phyloP scores from a whole-genome alignment of 1,140 invertebrate species.

The Ectropis grisescens region DNA sequence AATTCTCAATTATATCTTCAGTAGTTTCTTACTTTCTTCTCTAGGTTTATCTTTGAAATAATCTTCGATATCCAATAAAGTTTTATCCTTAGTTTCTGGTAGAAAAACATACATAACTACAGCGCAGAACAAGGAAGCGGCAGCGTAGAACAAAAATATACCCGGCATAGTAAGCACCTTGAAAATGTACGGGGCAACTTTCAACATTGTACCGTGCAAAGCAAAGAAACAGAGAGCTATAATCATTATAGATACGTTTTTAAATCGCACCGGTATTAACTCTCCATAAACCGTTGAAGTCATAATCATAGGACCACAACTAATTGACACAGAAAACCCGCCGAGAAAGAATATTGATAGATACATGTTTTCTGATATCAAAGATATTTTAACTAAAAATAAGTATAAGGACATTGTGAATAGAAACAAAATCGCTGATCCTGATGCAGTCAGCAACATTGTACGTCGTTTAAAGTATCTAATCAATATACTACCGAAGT shows the following conservation, averaged over 20 bases:
- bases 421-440: slow-evolving; percentile 12
- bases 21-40: too few species aligned
- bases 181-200: slow-evolving; percentile 16
- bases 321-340: slow-evolving; percentile 12
- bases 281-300: slow-evolving; percentile 7
- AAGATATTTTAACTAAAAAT: slow-evolving; percentile 12
- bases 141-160: slow-evolving; percentile 13
- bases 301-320: slow-evolving; percentile 15
- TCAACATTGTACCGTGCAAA: slow-evolving; percentile 6
- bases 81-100: slow-evolving; percentile 18
- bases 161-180: slow-evolving; percentile 9
- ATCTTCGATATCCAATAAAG: slow-evolving; percentile 15
- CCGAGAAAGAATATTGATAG: slow-evolving; percentile 13
- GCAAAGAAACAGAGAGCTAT: slow-evolving; percentile 1
- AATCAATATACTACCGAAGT: slow-evolving; percentile 16
- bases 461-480: slow-evolving; percentile 15
- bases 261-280: slow-evolving; percentile 10
- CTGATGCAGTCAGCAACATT: slow-evolving; percentile 9
- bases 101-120: slow-evolving; percentile 13
- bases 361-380: slow-evolving; percentile 15
- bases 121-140: slow-evolving; percentile 2
- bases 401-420: slow-evolving; percentile 21
- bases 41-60: slow-evolving; percentile 8
- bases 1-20: too few species aligned
- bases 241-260: slow-evolving; percentile 4